Conservation (phyloP, 1,140 invertebrate genomes). For the Apolygus lucorum region DNA sequence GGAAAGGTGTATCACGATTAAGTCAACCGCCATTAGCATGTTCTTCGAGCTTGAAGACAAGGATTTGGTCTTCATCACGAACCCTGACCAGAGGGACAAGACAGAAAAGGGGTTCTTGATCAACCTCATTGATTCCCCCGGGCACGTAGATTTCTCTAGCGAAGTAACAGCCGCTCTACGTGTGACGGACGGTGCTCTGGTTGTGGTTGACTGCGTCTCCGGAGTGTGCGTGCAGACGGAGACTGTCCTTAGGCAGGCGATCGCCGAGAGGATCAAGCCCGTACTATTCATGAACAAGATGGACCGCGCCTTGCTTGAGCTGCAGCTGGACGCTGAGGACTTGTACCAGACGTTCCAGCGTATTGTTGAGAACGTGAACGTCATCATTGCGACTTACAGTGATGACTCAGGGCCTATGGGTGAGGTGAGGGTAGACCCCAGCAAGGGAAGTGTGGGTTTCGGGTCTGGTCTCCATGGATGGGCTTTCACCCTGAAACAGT, state of each 20-base stretch:
- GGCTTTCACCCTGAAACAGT: conserved; percentile 99
- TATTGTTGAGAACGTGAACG: conserved; percentile 99
- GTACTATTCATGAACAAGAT: conserved; percentile 99
- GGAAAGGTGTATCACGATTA: conserved; percentile 99
- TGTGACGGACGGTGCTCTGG: conserved; percentile 97
- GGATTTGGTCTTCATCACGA: conserved; percentile 84
- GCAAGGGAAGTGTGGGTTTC: conserved; percentile 97
- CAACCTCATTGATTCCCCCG: conserved; percentile 98
- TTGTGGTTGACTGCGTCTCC: conserved; percentile 99
- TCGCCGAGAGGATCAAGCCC: conserved; percentile 97
- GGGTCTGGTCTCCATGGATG: conserved; percentile 98
- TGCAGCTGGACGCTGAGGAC: conserved; percentile 92
- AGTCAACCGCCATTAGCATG: conserved; percentile 99
- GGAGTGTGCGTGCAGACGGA: conserved; percentile 99
- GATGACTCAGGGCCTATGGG: conserved; percentile 98
- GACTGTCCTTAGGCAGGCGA: conserved; percentile 96
- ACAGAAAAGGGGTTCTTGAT: conserved; percentile 93
- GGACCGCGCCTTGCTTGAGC: conserved; percentile 92
- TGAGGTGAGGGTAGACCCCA: conserved; percentile 89
- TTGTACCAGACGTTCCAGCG: conserved; percentile 99
- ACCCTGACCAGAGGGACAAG: conserved; percentile 80
- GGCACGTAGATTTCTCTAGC: conserved; percentile 98
- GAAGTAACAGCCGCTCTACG: conserved; percentile 97
- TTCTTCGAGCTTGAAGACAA: conserved; percentile 92
- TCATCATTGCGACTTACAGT: conserved; percentile 99